Evolutionary conservation across 2,113 vertebrate genomes (phyloP).

Genomic region (Hemicordylus capensis): DNA sequence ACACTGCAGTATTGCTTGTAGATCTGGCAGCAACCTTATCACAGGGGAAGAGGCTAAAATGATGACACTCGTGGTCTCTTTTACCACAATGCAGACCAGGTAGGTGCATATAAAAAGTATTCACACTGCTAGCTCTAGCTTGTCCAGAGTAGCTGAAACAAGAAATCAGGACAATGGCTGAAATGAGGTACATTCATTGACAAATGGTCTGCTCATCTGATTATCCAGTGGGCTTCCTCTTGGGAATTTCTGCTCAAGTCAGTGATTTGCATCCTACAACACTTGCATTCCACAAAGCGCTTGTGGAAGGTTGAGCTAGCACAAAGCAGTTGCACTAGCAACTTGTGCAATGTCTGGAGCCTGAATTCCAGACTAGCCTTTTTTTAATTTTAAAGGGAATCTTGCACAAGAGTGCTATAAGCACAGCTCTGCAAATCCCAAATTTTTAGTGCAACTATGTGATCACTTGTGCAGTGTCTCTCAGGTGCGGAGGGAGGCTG

Average conservation of each 20-base stretch:
- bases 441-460: too few relatives aligned
- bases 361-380: too few relatives aligned
- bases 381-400: too few relatives aligned
- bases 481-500: too few relatives aligned
- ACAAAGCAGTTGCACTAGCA: too few relatives aligned
- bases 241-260: not conserved
- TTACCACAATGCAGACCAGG: not conserved
- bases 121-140: not conserved
- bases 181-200: not conserved
- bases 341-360: too few relatives aligned
- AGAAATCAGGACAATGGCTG: not conserved
- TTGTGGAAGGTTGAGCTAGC: too few relatives aligned
- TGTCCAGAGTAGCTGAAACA: not conserved
- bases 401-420: too few relatives aligned
- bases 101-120: not conserved
- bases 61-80: not conserved
- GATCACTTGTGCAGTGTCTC: too few relatives aligned
- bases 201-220: not conserved
- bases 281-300: too few relatives aligned
- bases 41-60: not conserved
- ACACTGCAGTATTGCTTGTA: not conserved
- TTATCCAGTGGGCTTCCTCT: not conserved
- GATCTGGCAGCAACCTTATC: not conserved
- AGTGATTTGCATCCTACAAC: too few relatives aligned
- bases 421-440: too few relatives aligned